These are phyloP conservation scores for Sinohyriopsis cumingii DNA, from an alignment of 2,888 invertebrate genomes.

Conservation along the genomic window DNA sequence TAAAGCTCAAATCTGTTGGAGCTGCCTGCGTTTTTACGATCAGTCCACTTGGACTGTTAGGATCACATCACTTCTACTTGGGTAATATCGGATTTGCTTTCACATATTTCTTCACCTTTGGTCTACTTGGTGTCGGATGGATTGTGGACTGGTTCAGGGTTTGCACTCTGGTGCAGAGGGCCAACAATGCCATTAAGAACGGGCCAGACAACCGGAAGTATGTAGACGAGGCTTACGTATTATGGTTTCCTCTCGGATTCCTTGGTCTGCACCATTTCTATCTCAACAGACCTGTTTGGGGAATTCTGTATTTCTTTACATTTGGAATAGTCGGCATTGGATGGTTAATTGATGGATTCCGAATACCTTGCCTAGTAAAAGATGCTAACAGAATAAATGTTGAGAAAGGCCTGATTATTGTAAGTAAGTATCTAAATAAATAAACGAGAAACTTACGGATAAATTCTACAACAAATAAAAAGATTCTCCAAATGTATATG, in stretches of 20 bases:
- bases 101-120: conserved; percentile 47
- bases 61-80: conserved; percentile 51
- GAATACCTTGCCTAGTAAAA: conserved; percentile 45
- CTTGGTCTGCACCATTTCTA: conserved; percentile 51
- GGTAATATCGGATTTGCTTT: conserved; percentile 39
- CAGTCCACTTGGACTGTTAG: conserved; percentile 27
- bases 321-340: conserved; percentile 47
- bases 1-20: conserved; percentile 2
- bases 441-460: too few species aligned
- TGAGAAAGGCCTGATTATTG: conserved; percentile 3
- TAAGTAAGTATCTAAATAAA: too few species aligned
- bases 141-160: conserved; percentile 56
- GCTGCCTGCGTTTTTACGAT: conserved; percentile 23
- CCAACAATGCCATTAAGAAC: conserved; percentile 30
- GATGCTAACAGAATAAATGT: conserved; percentile 35
- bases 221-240: conserved; percentile 48
- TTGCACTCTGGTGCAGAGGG: conserved; percentile 41
- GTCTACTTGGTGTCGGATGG: conserved; percentile 50
- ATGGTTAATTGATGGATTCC: conserved; percentile 58
- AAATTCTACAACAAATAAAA: too few species aligned
- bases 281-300: conserved; percentile 39
- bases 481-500: too few species aligned
- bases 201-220: conserved; percentile 22
- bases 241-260: conserved; percentile 43
- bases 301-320: conserved; percentile 47